Evolutionary conservation across 2,113 vertebrate species (phyloP).

Genomic region (Psammodynastes pulverulentus): DNA sequence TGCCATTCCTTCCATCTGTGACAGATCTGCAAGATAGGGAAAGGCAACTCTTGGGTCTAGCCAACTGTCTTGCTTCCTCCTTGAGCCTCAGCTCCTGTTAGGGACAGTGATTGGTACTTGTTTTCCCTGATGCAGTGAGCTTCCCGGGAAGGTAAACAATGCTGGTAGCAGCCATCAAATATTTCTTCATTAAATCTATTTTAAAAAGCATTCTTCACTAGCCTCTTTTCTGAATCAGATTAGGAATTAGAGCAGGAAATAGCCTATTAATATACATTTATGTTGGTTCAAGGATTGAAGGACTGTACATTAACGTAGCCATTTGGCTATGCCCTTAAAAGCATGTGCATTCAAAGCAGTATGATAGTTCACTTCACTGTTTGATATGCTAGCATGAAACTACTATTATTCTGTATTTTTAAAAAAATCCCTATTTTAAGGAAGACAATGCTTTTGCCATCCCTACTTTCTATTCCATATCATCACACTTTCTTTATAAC

Average conservation of each 20-base stretch:
- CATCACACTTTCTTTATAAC: slow-evolving; percentile 33
- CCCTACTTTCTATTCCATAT: slow-evolving; percentile 16
- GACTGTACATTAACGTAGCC: background rate
- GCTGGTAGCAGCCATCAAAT: background rate
- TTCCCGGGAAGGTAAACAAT: background rate
- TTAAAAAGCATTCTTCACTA: background rate
- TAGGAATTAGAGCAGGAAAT: background rate
- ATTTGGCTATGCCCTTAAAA: background rate
- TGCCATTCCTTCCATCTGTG: background rate
- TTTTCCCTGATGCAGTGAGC: background rate
- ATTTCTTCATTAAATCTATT: background rate
- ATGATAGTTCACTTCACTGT: background rate
- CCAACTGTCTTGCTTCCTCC: background rate
- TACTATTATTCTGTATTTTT: slow-evolving; percentile 15
- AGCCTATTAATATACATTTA: background rate
- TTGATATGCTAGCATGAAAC: slow-evolving; percentile 18
- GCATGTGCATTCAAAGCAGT: background rate
- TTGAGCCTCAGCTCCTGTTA: background rate
- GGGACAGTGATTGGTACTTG: background rate
- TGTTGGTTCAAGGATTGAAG: background rate
- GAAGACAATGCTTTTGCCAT: slow-evolving; percentile 14
- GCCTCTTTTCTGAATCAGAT: background rate
- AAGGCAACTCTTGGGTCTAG: background rate
- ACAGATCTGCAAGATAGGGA: background rate
- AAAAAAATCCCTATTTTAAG: background rate